These are phyloP conservation scores for Orchesella flavescens DNA, from an alignment of 2,888 invertebrate species.

Conservation along the genomic window DNA sequence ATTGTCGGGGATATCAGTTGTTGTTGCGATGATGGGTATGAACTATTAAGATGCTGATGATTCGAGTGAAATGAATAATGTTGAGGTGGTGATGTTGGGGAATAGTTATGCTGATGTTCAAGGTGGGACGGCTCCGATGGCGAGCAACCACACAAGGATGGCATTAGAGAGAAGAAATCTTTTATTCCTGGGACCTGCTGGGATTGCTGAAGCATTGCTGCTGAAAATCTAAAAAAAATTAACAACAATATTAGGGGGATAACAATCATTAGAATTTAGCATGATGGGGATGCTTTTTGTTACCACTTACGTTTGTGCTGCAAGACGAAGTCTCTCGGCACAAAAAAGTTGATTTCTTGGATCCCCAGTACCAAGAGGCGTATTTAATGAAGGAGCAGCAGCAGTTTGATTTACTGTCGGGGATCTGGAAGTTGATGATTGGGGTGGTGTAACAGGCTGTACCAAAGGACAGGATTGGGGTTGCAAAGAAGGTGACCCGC, in stretches of 20 bases:
- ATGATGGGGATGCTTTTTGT: neutral
- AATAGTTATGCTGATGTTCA: neutral
- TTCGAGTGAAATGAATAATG: neutral
- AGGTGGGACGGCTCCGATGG: conserved; percentile 17
- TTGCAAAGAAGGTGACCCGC: conserved; percentile 15
- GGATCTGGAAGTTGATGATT: neutral
- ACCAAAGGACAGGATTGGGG: conserved; percentile 25
- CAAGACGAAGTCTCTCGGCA: conserved; percentile 69
- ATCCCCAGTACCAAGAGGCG: conserved; percentile 34
- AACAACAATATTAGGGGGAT: too few species aligned
- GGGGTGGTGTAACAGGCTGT: conserved; percentile 31
- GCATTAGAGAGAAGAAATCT: conserved; percentile 68
- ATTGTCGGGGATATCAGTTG: too few species aligned
- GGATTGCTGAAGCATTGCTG: conserved; percentile 67
- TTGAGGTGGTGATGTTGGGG: conserved; percentile 5
- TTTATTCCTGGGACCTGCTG: conserved; percentile 65
- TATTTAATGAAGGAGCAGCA: neutral
- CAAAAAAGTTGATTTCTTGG: conserved; percentile 65
- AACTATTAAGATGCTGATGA: neutral
- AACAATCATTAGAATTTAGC: conserved; percentile 3
- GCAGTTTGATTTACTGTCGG: too few species aligned
- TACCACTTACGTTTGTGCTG: conserved; percentile 68
- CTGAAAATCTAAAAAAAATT: conserved; percentile 64
- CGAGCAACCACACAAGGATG: conserved; percentile 67
- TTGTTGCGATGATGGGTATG: neutral